phyloP scores from a whole-genome alignment of 2,888 invertebrate genomes.

The Podabrus alpinus region DNA sequence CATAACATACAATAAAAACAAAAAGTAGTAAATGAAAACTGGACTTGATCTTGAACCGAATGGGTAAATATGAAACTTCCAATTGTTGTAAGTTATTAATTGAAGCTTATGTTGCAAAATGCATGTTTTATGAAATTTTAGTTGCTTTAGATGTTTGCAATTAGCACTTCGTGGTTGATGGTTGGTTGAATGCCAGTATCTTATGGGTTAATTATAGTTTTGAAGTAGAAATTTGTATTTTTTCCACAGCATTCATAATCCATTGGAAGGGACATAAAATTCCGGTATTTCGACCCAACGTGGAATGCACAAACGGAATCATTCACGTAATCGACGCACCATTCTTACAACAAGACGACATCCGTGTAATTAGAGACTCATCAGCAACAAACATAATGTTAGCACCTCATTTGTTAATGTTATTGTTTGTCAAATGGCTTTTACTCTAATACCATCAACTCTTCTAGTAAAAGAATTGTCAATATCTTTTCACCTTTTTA shows the following conservation, averaged over 20 bases:
- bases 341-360: conserved; percentile 81
- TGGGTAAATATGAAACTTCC: conserved; percentile 1
- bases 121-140: background rate
- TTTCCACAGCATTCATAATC: conserved; percentile 73
- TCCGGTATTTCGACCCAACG: conserved; percentile 86
- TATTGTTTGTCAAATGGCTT: conserved; percentile 54
- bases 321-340: conserved; percentile 93
- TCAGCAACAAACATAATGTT: conserved; percentile 42
- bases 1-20: too few relatives aligned
- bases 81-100: background rate
- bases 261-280: conserved; percentile 85
- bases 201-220: background rate
- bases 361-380: conserved; percentile 66
- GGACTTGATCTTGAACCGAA: background rate
- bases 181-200: background rate
- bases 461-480: conserved; percentile 21
- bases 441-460: conserved; percentile 44
- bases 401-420: conserved; percentile 45
- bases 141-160: background rate
- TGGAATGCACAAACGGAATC: conserved; percentile 93
- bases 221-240: background rate
- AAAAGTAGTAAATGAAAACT: background rate
- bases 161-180: background rate
- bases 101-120: background rate
- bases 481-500: conserved; percentile 14